Base-by-base conservation (phyloP, 2,797 vertebrate species). In the Myotis planiceps region DNA sequence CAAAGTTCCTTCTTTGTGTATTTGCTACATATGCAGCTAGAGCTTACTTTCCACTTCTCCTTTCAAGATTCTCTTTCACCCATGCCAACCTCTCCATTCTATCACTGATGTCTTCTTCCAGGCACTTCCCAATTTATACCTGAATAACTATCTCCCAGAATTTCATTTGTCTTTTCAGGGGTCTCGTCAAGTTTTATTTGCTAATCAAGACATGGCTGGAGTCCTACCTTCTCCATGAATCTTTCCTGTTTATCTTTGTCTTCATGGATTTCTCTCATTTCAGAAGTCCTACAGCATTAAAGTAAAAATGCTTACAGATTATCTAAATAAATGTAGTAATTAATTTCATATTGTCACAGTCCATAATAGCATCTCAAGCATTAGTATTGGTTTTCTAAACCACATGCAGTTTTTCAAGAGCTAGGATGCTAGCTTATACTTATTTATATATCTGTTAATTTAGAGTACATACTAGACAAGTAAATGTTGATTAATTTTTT, bases 181-280 rank as follows among this genome's bases (percentile, higher is more conserved):
- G 23, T 82, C 79, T 93, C 34, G 34, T 74, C 18, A 63, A 69
- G 58, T 92, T 75, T 83, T 87, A 83, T 51, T 68, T 96, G 13
- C 47, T 85, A 66, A 83, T 84, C 51, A 92, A 78, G 63, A 21
- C 42, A 34, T 1, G 32, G 9, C 51, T 53, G 27, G 75, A 18
- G 75, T 74, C 12, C 6, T 19, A 53, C 25, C 39, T 94, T 34
- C 39, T 79, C 45, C 42, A 39, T 78, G 79, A 94, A 27, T 75
- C 32, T 65, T 82, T 83, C 23, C 47, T 92, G 14, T 60, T 68
- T 89, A 65, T 21, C 51, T 25, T 51, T 82, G 4, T 42, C 49
- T 74, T 93, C 49, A 63, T n/a, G 42, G 29, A 87, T 80, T 39
- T 47, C 49, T 78, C 21, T 82, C 49, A 58, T 88, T 69, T 88